Evolutionary conservation across 2,888 invertebrate species (phyloP).

Genomic region (Stenodera caucasica): DNA sequence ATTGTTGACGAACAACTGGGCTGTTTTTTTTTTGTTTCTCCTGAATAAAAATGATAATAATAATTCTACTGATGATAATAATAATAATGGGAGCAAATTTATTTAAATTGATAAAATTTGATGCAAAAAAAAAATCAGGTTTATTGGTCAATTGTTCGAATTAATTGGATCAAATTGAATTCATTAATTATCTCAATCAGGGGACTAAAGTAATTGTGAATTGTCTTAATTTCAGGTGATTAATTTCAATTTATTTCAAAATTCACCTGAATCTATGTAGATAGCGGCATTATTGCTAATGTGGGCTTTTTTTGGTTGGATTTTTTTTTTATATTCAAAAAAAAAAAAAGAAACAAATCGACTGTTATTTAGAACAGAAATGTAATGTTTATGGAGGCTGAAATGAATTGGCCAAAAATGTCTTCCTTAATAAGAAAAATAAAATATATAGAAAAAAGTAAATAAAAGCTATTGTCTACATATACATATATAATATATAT

Average conservation of each 20-base stretch:
- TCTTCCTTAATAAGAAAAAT: slow-evolving; percentile 49
- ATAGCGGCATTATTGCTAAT: neutral
- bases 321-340: neutral
- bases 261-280: too few species aligned
- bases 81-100: neutral
- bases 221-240: too few species aligned
- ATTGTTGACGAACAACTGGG: too few species aligned
- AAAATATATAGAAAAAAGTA: neutral
- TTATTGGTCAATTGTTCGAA: neutral
- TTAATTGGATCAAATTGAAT: neutral
- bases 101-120: neutral
- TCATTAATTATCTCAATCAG: too few species aligned
- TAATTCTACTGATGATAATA: neutral
- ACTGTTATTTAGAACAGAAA: slow-evolving; percentile 52
- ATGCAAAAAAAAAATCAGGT: neutral
- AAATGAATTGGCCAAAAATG: slow-evolving; percentile 53
- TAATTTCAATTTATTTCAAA: too few species aligned
- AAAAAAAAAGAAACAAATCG: slow-evolving; percentile 13
- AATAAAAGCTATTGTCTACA: slow-evolving; percentile 44
- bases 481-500: slow-evolving; percentile 3
- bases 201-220: slow-evolving; percentile 1
- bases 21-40: too few species aligned
- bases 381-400: slow-evolving; percentile 22
- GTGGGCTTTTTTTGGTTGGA: neutral
- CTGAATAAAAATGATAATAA: neutral